Percentiles rank a stretch among this genome's conserved stretches.
Conservation (phyloP, 1,140 invertebrate species). For the Brachionus angularis region DNA sequence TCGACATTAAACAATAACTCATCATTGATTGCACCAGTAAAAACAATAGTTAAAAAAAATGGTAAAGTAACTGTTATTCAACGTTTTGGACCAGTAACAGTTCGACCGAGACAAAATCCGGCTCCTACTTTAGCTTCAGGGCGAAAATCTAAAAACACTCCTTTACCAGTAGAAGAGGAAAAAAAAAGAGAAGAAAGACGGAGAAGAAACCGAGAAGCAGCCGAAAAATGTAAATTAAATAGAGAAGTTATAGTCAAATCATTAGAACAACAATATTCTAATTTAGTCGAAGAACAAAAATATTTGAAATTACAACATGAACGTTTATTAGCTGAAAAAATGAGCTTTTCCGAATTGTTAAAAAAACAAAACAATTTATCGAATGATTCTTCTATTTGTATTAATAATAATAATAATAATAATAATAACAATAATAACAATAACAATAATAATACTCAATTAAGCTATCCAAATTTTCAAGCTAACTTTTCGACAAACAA, state of each 20-base stretch:
- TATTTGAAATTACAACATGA: neutral
- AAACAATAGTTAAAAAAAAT: slow-evolving; percentile 21
- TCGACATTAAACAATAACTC: too few species aligned
- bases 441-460: too few species aligned
- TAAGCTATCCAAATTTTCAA: too few species aligned
- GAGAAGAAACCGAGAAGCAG: slow-evolving; percentile 23
- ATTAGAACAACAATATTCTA: neutral
- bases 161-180: slow-evolving; percentile 11
- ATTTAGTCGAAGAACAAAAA: neutral
- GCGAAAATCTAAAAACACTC: slow-evolving; percentile 28
- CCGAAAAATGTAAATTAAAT: slow-evolving; percentile 43
- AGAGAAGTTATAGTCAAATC: neutral
- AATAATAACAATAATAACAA: too few species aligned
- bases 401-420: neutral
- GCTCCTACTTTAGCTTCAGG: slow-evolving; percentile 24
- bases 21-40: neutral
- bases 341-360: neutral
- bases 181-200: slow-evolving; percentile 28
- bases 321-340: slow-evolving; percentile 2
- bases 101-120: slow-evolving; percentile 17
- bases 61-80: slow-evolving; percentile 10
- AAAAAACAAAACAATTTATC: slow-evolving; percentile 2
- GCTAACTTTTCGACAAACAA: too few species aligned
- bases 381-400: neutral
- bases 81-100: slow-evolving; percentile 3